Conservation (phyloP, 2,888 invertebrate species). For the Agonum fuliginosum region DNA sequence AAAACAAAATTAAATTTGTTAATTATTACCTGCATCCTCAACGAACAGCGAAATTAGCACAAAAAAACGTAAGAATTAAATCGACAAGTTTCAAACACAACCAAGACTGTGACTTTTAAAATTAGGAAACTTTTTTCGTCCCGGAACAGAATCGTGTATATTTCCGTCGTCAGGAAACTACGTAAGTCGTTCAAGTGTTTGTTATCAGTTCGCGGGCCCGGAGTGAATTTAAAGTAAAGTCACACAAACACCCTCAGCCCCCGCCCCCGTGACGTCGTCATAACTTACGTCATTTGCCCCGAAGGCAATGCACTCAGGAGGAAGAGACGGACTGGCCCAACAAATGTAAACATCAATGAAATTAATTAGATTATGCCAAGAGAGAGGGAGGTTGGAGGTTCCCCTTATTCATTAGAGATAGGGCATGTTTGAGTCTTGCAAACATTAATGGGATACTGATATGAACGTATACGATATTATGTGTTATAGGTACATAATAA, state of each 20-base stretch:
- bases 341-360: slow-evolving; percentile 22
- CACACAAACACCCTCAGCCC: slow-evolving; percentile 1
- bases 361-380: slow-evolving; percentile 22
- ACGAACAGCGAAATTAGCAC: slow-evolving; percentile 11
- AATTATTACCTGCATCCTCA: not conserved
- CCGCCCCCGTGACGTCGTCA: not conserved
- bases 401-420: too few species aligned
- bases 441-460: too few species aligned
- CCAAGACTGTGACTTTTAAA: slow-evolving; percentile 15
- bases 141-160: slow-evolving; percentile 24
- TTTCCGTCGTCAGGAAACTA: slow-evolving; percentile 45
- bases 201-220: slow-evolving; percentile 40
- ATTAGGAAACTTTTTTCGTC: slow-evolving; percentile 30
- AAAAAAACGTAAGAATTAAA: slow-evolving; percentile 25
- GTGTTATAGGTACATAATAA: too few species aligned
- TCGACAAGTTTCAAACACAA: slow-evolving; percentile 41
- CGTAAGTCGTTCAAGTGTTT: slow-evolving; percentile 48
- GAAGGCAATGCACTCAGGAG: slow-evolving; percentile 2
- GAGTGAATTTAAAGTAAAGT: slow-evolving; percentile 48
- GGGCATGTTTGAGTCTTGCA: too few species aligned
- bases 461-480: too few species aligned
- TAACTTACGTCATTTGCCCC: not conserved
- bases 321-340: not conserved
- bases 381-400: too few species aligned
- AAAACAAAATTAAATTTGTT: too few species aligned